A percentile compares a stretch with the other conserved stretches of the same genome.
phyloP scores from a whole-genome alignment of 2,888 invertebrate species.

The Brenthis daphne region DNA sequence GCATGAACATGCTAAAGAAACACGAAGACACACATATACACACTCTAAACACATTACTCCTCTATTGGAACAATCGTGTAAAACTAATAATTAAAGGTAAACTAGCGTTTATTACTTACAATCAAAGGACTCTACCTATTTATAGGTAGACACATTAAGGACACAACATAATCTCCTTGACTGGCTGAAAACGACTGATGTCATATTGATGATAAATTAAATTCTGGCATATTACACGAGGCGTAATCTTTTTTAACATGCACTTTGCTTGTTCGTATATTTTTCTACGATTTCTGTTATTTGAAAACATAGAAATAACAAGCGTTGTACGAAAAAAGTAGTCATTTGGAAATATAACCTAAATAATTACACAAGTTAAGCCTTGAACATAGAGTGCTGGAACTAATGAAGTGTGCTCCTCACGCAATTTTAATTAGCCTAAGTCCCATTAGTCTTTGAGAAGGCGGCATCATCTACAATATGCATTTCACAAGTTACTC shows the following conservation, averaged over 20 bases:
- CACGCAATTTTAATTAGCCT: conserved; percentile 18
- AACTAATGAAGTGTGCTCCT: conserved; percentile 11
- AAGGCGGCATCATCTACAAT: conserved; percentile 24
- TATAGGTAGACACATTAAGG: not conserved
- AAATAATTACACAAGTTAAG: too few species aligned
- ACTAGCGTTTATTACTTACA: not conserved
- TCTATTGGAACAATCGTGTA: too few species aligned
- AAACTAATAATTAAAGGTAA: too few species aligned
- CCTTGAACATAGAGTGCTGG: not conserved
- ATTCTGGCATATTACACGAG: conserved; percentile 8
- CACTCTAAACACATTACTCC: too few species aligned
- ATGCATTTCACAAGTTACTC: conserved; percentile 28
- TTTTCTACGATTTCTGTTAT: too few species aligned
- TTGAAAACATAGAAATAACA: too few species aligned
- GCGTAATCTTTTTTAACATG: conserved; percentile 12
- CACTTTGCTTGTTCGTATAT: not conserved
- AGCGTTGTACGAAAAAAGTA: too few species aligned
- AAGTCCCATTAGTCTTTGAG: conserved; percentile 22
- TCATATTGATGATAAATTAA: conserved; percentile 18
- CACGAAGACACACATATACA: too few species aligned
- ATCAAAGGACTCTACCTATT: not conserved
- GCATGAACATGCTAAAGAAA: too few species aligned
- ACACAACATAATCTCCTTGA: conserved; percentile 17
- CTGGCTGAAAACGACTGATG: conserved; percentile 25
- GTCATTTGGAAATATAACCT: too few species aligned